These are phyloP conservation scores for Ochotona princeps DNA, from an alignment of 2,113 vertebrate species.

Conservation along the genomic window DNA sequence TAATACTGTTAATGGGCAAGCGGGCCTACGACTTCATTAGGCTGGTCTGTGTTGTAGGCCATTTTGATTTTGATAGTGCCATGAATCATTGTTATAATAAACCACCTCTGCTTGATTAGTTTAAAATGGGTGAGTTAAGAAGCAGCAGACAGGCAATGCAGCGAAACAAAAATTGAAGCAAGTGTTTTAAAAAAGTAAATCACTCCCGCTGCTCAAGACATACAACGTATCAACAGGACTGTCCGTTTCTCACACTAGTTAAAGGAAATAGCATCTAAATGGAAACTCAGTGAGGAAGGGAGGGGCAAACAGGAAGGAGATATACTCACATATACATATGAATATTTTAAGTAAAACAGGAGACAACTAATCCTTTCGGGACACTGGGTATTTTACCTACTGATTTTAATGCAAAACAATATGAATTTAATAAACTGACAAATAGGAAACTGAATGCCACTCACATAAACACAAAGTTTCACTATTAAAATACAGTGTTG, in stretches of 20 bases:
- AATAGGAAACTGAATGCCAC: slow-evolving; percentile 11
- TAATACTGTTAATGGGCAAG: neutral
- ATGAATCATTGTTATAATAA: neutral
- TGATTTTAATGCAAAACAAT: slow-evolving; percentile 42
- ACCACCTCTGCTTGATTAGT: neutral
- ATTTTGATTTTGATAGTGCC: neutral
- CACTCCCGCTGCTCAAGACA: neutral
- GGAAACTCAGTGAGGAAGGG: neutral
- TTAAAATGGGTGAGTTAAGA: neutral
- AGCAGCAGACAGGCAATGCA: neutral
- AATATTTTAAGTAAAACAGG: slow-evolving; percentile 54
- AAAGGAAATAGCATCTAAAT: neutral
- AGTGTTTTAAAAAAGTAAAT: slow-evolving; percentile 29
- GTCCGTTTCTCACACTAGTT: neutral
- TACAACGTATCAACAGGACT: neutral
- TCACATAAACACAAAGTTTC: slow-evolving; percentile 31
- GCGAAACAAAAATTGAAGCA: neutral
- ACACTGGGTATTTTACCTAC: neutral
- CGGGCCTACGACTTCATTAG: too few relatives aligned
- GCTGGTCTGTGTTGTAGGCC: neutral
- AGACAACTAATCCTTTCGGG: neutral
- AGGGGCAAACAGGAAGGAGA: neutral
- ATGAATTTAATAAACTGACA: slow-evolving; percentile 41
- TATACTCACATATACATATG: neutral
- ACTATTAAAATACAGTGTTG: slow-evolving; percentile 35